Evolutionary conservation across 2,888 invertebrate species (phyloP), one percentile per base, ranked within the genome.

Genomic region (Cyclophora punctaria): DNA sequence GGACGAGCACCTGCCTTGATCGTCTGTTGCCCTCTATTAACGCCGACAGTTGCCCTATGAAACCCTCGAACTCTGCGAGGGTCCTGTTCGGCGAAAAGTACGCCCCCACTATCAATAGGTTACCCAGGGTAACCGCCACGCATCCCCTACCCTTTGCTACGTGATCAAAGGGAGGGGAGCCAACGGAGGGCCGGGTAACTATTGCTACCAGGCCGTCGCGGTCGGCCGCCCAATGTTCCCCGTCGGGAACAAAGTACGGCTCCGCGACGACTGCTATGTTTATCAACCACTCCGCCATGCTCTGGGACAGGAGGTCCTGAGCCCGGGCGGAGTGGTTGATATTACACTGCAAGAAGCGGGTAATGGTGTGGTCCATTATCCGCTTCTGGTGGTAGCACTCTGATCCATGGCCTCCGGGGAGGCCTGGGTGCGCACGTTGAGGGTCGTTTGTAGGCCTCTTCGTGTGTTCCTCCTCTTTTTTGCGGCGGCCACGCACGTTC

Each of bases 71-170:
- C 4, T 66, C 59, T 0, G 53, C 46, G 3, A 62, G 48, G 3
- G 40, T 42, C 5, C 56, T 46, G 33, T 59, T 64, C 0, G 63
- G 64, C 0, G 60, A 60, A 49, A 61, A 62, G 37, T 63, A 65
- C 0, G 48, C 53, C 0, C 59, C 60, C 0, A 64, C 20, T 0
- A 61, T 4, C 0, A 47, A 41, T 1, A 52, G 20, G 2, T 45
- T 50, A 3, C 49, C 49, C 45, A 50, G 5, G 1, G 3, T 6
- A 2, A 41, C 54, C 0, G 52, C 51, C 0, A 61, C 58, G n/a
- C 41, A 58, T 1, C 64, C 61, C 2, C 35, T 43, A 0, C 55
- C 56, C 47, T 50, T 40, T 20, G 45, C 5, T 3, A 49, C 40
- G 3, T 20, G 42, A 3, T 20, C 34, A 5, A 51, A 41, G 6